These are phyloP conservation scores for Dendrolimus punctatus DNA, from an alignment of 1,140 invertebrate species.

Conservation along the genomic window DNA sequence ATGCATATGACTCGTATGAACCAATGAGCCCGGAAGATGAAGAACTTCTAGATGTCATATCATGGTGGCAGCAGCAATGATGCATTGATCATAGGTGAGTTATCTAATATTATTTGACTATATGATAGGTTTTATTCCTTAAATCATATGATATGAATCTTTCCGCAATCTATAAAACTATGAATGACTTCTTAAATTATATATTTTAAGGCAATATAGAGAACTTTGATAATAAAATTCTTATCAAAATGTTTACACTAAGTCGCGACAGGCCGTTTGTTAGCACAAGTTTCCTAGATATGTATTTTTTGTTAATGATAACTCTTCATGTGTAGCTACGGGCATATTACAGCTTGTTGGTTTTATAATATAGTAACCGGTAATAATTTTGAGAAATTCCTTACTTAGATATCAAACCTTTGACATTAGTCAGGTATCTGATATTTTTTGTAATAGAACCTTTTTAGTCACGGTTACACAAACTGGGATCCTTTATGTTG, in stretches of 20 bases:
- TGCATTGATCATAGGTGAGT: slow-evolving; percentile 25
- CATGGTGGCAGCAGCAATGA: slow-evolving; percentile 87
- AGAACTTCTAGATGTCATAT: slow-evolving; percentile 90
- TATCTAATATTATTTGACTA: slow-evolving; percentile 1
- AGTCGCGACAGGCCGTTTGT: slow-evolving; percentile 36
- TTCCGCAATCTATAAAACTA: slow-evolving; percentile 8
- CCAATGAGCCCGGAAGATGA: slow-evolving; percentile 92
- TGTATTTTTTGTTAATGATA: slow-evolving; percentile 7
- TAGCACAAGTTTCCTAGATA: slow-evolving; percentile 20
- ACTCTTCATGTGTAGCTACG: slow-evolving; percentile 5
- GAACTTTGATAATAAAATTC: slow-evolving; percentile 42
- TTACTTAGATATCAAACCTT: neutral
- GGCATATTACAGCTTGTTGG: neutral
- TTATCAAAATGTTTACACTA: slow-evolving; percentile 53
- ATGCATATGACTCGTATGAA: slow-evolving; percentile 83
- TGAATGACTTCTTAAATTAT: slow-evolving; percentile 37
- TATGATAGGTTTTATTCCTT: too few relatives aligned
- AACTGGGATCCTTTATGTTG: slow-evolving; percentile 61
- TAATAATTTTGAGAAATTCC: neutral
- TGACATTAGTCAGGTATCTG: slow-evolving; percentile 35
- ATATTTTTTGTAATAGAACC: slow-evolving; percentile 40
- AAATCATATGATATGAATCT: too few relatives aligned
- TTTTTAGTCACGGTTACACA: slow-evolving; percentile 57
- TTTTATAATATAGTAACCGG: too few relatives aligned
- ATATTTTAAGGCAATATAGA: slow-evolving; percentile 28